These are phyloP conservation scores for Riparia riparia DNA, from an alignment of 2,113 vertebrate species.

Conservation along the genomic window DNA sequence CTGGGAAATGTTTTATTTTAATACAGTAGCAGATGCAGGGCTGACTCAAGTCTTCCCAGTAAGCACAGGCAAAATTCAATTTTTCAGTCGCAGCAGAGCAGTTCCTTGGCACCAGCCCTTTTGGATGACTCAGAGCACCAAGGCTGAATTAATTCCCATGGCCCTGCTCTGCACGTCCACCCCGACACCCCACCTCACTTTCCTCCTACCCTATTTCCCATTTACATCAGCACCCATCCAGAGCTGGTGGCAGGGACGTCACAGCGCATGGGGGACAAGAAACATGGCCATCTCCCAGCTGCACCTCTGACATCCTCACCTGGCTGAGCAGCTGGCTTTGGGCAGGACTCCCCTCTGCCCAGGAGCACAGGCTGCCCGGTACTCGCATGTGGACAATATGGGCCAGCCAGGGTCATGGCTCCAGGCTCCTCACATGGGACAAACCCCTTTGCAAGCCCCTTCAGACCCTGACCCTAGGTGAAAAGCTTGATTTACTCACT, in stretches of 20 bases:
- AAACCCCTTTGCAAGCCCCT: not conserved
- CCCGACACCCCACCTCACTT: not conserved
- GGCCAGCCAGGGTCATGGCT: not conserved
- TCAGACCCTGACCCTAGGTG: not conserved
- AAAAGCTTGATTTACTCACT: rapidly evolving
- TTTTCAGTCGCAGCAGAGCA: not conserved
- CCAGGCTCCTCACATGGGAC: rapidly evolving
- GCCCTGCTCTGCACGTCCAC: not conserved
- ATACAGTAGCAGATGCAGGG: not conserved
- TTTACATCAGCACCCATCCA: not conserved
- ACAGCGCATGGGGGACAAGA: rapidly evolving
- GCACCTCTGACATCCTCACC: not conserved
- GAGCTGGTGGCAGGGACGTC: not conserved
- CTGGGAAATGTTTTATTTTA: not conserved
- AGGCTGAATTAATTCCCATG: not conserved
- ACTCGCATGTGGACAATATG: rapidly evolving
- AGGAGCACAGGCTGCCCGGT: not conserved
- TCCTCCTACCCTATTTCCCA: not conserved
- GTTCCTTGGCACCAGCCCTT: slow-evolving; percentile 41
- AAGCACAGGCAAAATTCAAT: slow-evolving; percentile 48
- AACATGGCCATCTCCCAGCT: not conserved
- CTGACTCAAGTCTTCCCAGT: slow-evolving; percentile 59
- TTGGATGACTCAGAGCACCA: slow-evolving; percentile 52
- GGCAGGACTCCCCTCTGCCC: not conserved
- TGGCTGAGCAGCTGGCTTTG: not conserved